Percentiles rank a stretch among this genome's conserved stretches.
Conservation (phyloP, 2,888 invertebrate species). For the Sipha maydis region DNA sequence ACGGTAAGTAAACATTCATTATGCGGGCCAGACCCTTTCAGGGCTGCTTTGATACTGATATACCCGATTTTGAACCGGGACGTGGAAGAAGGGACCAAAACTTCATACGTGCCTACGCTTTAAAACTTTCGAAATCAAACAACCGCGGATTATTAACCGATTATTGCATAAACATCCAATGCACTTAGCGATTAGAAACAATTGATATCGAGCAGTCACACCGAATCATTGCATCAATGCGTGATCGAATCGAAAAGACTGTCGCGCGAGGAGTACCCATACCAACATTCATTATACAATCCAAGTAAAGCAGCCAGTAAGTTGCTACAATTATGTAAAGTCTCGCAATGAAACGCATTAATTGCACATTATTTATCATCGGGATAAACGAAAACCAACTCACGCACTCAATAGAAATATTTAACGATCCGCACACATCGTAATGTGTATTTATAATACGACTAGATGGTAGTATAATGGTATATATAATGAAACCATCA, state of each 20-base stretch:
- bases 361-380: too few relatives aligned
- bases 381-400: too few relatives aligned
- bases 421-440: neutral
- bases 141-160: conserved; percentile 22
- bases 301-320: too few relatives aligned
- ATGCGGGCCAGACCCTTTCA: conserved; percentile 41
- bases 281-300: too few relatives aligned
- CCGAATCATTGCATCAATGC: too few relatives aligned
- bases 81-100: conserved; percentile 18
- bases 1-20: conserved; percentile 61
- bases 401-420: neutral
- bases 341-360: too few relatives aligned
- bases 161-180: neutral
- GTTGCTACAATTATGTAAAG: too few relatives aligned
- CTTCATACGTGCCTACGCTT: neutral
- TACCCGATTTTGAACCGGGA: conserved; percentile 4
- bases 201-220: too few relatives aligned
- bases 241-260: too few relatives aligned
- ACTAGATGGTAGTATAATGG: conserved; percentile 7
- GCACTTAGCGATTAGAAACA: too few relatives aligned
- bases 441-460: neutral
- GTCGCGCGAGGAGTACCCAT: too few relatives aligned
- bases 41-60: conserved; percentile 43
- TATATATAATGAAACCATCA: conserved; percentile 26
- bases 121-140: conserved; percentile 42